A percentile compares a stretch with the other conserved stretches of the same genome.
phyloP scores from a whole-genome alignment of 2,888 invertebrate species.

The Hypolimnas misippus region DNA sequence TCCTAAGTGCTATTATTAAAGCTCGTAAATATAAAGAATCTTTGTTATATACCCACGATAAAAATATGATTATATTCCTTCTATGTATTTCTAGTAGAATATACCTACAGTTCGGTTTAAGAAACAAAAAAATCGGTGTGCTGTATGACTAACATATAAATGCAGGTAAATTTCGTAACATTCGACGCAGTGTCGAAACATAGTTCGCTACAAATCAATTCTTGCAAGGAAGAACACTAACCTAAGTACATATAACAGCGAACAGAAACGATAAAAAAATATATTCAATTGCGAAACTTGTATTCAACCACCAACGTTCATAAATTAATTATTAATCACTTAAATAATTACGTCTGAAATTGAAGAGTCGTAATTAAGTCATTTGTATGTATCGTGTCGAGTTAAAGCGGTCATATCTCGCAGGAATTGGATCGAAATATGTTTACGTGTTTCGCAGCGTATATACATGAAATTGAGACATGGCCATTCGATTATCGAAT shows the following conservation, averaged over 20 bases:
- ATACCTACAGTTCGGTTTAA: not conserved
- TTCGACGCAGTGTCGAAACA: constrained; percentile 7
- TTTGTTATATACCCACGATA: no score
- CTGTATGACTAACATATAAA: not conserved
- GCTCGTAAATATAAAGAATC: no score
- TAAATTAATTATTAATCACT: not conserved
- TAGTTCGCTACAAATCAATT: not conserved
- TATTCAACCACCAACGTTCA: no score
- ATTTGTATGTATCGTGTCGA: not conserved
- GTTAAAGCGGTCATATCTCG: not conserved
- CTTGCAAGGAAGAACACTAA: not conserved
- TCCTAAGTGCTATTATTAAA: no score
- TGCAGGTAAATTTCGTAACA: not conserved
- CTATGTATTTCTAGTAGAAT: no score
- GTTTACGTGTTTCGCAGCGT: not conserved
- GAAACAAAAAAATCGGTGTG: not conserved
- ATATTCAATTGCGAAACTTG: not conserved
- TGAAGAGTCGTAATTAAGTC: not conserved
- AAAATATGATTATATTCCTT: no score
- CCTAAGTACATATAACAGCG: not conserved
- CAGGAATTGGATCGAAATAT: not conserved
- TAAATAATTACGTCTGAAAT: not conserved
- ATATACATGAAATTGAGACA: not conserved
- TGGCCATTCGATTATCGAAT: constrained; percentile 18
- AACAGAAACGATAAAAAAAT: not conserved